These are phyloP conservation scores for Lordiphosa fenestrarum DNA, from an alignment of 2,888 invertebrate species.

Conservation along the genomic window DNA sequence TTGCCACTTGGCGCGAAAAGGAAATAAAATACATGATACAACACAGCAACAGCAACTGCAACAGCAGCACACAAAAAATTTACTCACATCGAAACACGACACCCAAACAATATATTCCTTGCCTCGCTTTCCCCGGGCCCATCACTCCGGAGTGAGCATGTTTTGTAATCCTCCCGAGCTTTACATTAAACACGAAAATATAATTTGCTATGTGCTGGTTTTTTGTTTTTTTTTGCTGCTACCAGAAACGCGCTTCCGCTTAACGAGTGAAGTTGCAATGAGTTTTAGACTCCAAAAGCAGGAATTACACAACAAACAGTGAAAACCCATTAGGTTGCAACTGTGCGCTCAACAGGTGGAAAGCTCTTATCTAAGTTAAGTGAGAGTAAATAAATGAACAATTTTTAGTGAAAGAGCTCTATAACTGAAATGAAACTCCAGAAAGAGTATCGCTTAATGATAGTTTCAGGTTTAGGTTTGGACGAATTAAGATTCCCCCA, in stretches of 20 bases:
- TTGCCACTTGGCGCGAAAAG: conserved; percentile 64
- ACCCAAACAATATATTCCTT: conserved; percentile 12
- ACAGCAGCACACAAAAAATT: conserved; percentile 12
- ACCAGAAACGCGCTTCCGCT: conserved; percentile 41
- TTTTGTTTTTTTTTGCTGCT: conserved; percentile 18
- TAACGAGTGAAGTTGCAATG: conserved; percentile 26
- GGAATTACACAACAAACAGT: conserved; percentile 13
- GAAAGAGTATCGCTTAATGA: no score
- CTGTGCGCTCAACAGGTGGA: background rate
- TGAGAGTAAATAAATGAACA: background rate
- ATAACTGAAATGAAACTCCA: no score
- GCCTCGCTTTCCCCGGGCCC: conserved; percentile 4
- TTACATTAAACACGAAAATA: conserved; percentile 72
- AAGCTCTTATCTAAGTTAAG: background rate
- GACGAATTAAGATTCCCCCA: no score
- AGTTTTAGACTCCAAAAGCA: conserved; percentile 22
- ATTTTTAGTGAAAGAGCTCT: no score
- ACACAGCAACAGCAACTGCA: conserved; percentile 21
- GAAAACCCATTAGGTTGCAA: background rate
- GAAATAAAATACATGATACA: conserved; percentile 66
- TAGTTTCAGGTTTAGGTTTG: no score
- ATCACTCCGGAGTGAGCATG: conserved; percentile 21
- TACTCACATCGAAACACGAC: conserved; percentile 37
- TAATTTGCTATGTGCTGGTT: conserved; percentile 61
- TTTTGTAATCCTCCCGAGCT: conserved; percentile 64